Evolutionary conservation across 1,140 invertebrate genomes (phyloP).

Genomic region (Sminthurinus signatus): DNA sequence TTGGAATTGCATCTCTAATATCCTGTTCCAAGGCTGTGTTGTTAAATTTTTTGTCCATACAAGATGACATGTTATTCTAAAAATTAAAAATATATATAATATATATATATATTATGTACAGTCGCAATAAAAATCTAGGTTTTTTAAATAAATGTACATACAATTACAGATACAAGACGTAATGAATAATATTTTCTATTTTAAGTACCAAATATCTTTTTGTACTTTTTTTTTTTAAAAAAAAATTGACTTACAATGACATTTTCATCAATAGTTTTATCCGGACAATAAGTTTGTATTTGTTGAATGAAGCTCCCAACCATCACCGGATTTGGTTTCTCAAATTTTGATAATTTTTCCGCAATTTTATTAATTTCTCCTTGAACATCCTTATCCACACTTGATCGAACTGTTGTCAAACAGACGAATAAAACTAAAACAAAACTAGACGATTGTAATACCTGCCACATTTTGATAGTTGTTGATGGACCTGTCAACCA

Average conservation of each 20-base stretch:
- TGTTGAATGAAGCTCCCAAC: neutral
- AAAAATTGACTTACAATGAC: neutral
- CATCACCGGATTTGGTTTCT: neutral
- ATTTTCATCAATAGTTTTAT: conserved; percentile 1
- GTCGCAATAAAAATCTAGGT: too few relatives aligned
- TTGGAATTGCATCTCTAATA: conserved; percentile 2
- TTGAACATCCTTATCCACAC: neutral
- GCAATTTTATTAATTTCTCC: neutral
- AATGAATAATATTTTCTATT: too few relatives aligned
- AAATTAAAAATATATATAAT: neutral
- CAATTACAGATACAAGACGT: too few relatives aligned
- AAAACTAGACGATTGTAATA: neutral
- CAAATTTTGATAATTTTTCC: neutral
- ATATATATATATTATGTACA: too few relatives aligned
- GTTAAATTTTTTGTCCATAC: conserved; percentile 10
- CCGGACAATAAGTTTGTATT: conserved; percentile 4
- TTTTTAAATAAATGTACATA: too few relatives aligned
- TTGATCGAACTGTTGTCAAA: neutral
- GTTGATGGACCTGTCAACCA: too few relatives aligned
- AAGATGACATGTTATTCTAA: neutral
- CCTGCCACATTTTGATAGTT: neutral
- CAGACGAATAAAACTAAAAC: neutral
- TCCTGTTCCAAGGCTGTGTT: neutral
- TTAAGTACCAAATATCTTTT: too few relatives aligned
- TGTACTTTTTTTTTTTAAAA: neutral